Percentiles rank a stretch among this genome's conserved stretches.
phyloP scores from a whole-genome alignment of 2,113 vertebrate genomes.

The Gymnobelideus leadbeateri region DNA sequence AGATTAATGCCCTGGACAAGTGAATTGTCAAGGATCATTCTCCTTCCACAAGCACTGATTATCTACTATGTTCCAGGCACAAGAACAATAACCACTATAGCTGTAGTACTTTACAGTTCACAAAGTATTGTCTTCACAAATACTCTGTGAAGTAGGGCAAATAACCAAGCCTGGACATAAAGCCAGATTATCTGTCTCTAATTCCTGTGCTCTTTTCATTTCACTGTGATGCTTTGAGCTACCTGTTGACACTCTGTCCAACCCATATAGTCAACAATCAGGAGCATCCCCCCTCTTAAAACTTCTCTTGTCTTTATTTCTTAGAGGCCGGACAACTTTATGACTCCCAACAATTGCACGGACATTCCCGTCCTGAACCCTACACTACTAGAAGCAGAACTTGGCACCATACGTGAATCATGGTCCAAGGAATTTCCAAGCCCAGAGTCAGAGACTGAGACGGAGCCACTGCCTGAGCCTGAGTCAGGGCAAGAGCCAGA shows the following conservation, averaged over 20 bases:
- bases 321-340: constrained; percentile 75
- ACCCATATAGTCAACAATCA: neutral
- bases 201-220: neutral
- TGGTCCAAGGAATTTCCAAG: neutral
- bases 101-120: neutral
- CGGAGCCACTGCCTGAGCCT: neutral
- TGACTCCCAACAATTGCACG: constrained; percentile 56
- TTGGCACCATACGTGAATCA: neutral
- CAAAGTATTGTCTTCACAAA: neutral
- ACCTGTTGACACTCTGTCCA: neutral
- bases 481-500: neutral
- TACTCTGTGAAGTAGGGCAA: neutral
- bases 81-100: neutral
- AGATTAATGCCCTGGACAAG: neutral
- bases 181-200: neutral
- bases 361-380: constrained; percentile 69
- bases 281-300: neutral
- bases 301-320: constrained; percentile 40
- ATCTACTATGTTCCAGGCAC: neutral
- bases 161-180: neutral
- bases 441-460: neutral
- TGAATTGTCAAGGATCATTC: neutral
- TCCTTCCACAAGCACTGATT: neutral
- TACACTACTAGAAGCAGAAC: neutral
- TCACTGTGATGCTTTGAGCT: neutral